These are phyloP conservation scores for Allygus modestus DNA, from an alignment of 2,888 invertebrate species.

Conservation along the genomic window DNA sequence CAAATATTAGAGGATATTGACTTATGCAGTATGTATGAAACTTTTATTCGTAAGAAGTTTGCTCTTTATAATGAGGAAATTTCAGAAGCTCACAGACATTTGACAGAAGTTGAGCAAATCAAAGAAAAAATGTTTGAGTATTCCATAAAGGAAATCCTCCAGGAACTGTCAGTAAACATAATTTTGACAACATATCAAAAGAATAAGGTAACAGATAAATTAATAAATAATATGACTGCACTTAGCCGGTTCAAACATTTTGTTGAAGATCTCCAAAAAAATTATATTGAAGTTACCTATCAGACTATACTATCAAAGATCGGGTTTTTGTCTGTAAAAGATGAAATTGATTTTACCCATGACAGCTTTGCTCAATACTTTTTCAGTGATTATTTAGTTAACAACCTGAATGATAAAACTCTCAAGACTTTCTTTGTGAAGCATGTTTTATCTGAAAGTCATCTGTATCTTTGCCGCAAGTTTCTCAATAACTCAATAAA, in stretches of 20 bases:
- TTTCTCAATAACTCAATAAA: neutral
- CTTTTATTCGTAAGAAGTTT: neutral
- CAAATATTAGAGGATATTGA: neutral
- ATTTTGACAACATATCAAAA: neutral
- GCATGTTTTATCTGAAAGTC: neutral
- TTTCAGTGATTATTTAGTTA: conserved; percentile 9
- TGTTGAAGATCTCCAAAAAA: neutral
- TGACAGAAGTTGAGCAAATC: neutral
- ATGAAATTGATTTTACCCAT: neutral
- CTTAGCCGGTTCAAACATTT: neutral
- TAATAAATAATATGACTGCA: neutral
- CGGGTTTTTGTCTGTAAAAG: neutral
- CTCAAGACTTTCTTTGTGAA: neutral
- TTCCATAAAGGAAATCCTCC: neutral
- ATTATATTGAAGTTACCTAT: no score
- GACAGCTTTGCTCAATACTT: neutral
- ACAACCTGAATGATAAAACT: neutral
- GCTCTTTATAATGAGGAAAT: neutral
- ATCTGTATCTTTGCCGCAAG: neutral
- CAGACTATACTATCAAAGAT: neutral
- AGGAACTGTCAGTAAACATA: neutral
- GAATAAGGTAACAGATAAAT: neutral
- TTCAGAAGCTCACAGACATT: neutral
- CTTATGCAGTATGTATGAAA: neutral
- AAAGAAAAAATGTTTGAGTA: neutral